These are phyloP conservation scores for Propithecus perrieri DNA, from an alignment of 2,797 vertebrate genomes.

Conservation along the genomic window DNA sequence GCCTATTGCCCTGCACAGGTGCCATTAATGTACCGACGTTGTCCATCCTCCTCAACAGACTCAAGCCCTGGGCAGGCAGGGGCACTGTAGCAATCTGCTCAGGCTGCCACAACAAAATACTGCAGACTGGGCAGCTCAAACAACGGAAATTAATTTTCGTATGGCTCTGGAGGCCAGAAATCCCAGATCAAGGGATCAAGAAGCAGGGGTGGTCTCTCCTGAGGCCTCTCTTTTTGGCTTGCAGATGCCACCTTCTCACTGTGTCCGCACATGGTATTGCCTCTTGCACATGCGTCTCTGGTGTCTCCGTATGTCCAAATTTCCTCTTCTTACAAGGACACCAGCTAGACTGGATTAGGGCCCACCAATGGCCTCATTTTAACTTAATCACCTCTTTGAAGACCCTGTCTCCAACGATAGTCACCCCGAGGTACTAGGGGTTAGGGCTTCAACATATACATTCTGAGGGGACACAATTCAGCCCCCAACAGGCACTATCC, in stretches of 20 bases:
- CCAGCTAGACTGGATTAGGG: not conserved
- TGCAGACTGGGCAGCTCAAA: not conserved
- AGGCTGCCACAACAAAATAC: not conserved
- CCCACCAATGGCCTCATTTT: not conserved
- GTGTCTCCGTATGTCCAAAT: not conserved
- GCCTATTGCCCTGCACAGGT: not conserved
- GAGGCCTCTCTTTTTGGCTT: not conserved
- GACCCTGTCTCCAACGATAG: not conserved
- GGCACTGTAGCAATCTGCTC: no score
- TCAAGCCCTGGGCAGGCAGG: not conserved
- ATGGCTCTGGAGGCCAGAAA: not conserved
- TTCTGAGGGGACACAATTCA: not conserved
- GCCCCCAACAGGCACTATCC: fast-evolving
- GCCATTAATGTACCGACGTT: not conserved
- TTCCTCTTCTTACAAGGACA: not conserved
- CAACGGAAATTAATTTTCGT: not conserved
- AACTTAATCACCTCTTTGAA: not conserved
- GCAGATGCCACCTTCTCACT: fast-evolving
- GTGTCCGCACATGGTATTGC: not conserved
- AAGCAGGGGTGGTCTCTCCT: not conserved
- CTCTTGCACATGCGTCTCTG: not conserved
- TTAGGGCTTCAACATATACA: not conserved
- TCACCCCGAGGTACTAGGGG: not conserved
- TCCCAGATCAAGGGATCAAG: not conserved
- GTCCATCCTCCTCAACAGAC: not conserved